A percentile compares a stretch with the other conserved stretches of the same genome.
Evolutionary conservation across 2,888 invertebrate species (phyloP).

Genomic region (Alsophila aescularia): DNA sequence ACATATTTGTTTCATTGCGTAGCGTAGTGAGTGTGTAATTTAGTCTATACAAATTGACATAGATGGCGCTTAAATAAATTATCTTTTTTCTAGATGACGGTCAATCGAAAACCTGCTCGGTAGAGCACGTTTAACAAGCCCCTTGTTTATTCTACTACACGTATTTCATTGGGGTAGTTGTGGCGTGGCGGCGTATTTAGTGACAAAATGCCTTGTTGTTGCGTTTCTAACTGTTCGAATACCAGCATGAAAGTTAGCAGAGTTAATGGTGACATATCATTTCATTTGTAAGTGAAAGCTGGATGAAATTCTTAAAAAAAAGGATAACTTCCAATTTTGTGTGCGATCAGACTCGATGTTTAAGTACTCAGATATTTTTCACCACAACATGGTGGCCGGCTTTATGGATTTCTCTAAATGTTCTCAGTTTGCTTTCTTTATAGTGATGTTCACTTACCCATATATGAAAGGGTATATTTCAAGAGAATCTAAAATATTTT

Average conservation of each 20-base stretch:
- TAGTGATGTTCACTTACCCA: no score
- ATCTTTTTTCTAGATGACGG: background rate
- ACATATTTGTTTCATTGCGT: no score
- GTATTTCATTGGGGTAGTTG: background rate
- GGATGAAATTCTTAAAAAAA: no score
- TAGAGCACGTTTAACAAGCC: background rate
- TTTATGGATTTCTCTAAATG: no score
- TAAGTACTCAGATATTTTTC: no score
- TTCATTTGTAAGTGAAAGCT: slow-evolving; percentile 12
- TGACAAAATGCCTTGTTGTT: slow-evolving; percentile 16
- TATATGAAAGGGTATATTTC: no score
- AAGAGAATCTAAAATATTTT: no score
- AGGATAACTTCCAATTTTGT: no score
- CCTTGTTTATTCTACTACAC: background rate
- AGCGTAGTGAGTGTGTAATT: background rate
- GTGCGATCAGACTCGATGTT: no score
- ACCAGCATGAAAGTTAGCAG: slow-evolving; percentile 7
- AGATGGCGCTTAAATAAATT: background rate
- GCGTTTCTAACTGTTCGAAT: slow-evolving; percentile 14
- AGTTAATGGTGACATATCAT: slow-evolving; percentile 5
- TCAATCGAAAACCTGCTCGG: slow-evolving; percentile 2
- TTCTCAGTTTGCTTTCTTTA: no score
- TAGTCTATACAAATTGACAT: background rate
- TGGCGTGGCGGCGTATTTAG: background rate
- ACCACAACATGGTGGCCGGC: no score